A percentile compares a stretch with the other conserved stretches of the same genome.
Conservation (phyloP, 2,113 vertebrate genomes). For the Myiagra hebetior region DNA sequence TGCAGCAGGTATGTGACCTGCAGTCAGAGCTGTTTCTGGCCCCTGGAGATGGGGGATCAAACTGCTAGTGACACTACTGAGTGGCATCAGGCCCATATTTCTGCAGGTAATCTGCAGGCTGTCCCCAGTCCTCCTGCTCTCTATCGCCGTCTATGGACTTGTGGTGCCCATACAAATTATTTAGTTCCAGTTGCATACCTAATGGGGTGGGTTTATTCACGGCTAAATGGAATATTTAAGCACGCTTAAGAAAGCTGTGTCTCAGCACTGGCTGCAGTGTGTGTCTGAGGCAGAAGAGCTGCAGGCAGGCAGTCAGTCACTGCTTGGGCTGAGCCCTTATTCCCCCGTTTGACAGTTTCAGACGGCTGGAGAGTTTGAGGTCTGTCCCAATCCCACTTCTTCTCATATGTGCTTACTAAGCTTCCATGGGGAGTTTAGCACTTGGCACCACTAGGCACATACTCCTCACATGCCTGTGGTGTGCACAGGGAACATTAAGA, state of each 20-base stretch:
- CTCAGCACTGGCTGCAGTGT: neutral
- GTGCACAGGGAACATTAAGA: neutral
- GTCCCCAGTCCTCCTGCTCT: neutral
- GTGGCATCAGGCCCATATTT: neutral
- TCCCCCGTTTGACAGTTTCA: neutral
- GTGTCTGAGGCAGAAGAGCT: neutral
- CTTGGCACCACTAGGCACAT: neutral
- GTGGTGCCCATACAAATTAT: neutral
- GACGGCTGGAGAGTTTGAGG: neutral
- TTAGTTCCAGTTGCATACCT: neutral
- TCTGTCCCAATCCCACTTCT: neutral
- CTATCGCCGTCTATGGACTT: neutral
- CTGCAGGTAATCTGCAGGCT: neutral
- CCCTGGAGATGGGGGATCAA: neutral
- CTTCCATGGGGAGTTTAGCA: neutral
- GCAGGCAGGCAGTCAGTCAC: neutral
- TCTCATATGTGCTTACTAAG: neutral
- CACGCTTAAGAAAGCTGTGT: accelerated
- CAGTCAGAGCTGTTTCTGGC: neutral
- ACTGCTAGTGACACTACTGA: neutral
- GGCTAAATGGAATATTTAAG: neutral
- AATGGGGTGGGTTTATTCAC: neutral
- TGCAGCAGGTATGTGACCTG: neutral
- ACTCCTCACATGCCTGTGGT: neutral
- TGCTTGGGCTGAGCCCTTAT: neutral